Evolutionary conservation across 2,113 vertebrate genomes (phyloP).

Genomic region (Plestiodon gilberti): DNA sequence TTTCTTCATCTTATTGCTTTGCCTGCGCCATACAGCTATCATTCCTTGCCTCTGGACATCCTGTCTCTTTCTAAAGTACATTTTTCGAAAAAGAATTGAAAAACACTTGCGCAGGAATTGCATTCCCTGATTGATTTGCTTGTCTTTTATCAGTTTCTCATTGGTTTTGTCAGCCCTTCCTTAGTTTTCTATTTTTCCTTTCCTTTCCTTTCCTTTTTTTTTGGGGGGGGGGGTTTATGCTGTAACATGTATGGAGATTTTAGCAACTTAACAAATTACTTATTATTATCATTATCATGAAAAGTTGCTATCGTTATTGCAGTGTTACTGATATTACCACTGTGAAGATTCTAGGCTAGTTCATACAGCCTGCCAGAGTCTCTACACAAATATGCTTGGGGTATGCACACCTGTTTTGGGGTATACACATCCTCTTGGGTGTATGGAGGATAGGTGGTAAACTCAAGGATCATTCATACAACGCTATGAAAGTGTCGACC

Average conservation of each 20-base stretch:
- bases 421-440: neutral
- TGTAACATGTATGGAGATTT: no score
- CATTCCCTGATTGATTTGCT: neutral
- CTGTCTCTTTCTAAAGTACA: neutral
- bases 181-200: neutral
- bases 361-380: neutral
- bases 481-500: no score
- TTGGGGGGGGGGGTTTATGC: neutral
- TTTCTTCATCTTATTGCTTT: neutral
- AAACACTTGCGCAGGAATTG: neutral
- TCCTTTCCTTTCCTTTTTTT: neutral
- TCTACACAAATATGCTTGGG: neutral
- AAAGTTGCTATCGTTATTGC: neutral
- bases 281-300: neutral
- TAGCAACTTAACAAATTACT: no score
- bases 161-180: neutral
- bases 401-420: neutral
- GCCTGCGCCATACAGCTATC: neutral
- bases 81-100: neutral
- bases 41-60: neutral
- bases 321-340: no score
- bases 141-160: neutral
- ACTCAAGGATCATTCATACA: neutral
- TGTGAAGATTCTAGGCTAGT: no score
- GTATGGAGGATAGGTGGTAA: neutral